Conservation (phyloP, 2,888 invertebrate species). For the Mycalesis mineus region DNA sequence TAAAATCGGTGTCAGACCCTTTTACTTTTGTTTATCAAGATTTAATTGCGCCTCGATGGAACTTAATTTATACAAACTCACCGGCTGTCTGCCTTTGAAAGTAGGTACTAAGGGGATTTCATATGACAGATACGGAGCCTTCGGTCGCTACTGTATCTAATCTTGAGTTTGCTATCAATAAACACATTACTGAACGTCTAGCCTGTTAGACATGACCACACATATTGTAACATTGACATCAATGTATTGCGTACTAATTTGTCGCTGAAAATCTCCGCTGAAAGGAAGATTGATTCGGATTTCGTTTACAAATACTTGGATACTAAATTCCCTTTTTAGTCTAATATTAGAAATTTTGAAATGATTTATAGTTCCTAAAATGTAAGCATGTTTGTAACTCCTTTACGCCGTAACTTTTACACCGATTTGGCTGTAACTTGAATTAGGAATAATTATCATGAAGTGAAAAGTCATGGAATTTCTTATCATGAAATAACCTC, state of each 20-base stretch:
- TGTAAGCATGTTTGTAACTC: too few species aligned
- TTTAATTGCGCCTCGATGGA: neutral
- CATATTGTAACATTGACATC: neutral
- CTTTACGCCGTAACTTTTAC: too few species aligned
- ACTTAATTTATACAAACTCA: neutral
- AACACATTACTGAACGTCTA: conserved; percentile 23
- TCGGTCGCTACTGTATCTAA: conserved; percentile 28
- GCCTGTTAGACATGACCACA: conserved; percentile 3
- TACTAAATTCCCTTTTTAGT: too few species aligned
- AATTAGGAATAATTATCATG: too few species aligned
- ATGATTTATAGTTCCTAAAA: too few species aligned
- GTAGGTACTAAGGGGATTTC: neutral
- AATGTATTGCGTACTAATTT: neutral
- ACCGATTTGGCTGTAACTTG: too few species aligned
- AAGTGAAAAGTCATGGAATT: too few species aligned
- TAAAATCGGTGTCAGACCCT: neutral
- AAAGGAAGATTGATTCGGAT: too few species aligned
- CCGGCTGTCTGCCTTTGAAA: neutral
- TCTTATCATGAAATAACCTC: too few species aligned
- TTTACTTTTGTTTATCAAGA: neutral
- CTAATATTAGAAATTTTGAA: too few species aligned
- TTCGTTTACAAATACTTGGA: too few species aligned
- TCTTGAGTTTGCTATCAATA: conserved; percentile 33
- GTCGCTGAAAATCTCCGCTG: too few species aligned
- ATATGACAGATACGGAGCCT: conserved; percentile 2